Evolutionary conservation across 2,797 vertebrate species (phyloP).

Genomic region (Gallinago solitaria): DNA sequence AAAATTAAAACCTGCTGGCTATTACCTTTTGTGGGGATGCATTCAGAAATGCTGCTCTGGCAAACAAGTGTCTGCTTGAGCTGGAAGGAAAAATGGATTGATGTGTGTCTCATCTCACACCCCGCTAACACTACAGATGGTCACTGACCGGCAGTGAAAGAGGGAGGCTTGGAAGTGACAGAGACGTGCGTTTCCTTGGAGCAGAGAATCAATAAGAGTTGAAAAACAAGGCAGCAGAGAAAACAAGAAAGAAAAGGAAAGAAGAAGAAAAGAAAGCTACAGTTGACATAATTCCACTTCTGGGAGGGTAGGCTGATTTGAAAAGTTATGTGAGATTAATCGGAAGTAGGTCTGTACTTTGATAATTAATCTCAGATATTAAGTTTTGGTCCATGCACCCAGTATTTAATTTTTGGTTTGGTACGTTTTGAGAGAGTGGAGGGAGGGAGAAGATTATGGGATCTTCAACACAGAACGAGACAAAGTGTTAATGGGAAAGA

Average conservation of each 20-base stretch:
- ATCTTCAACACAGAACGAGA: neutral
- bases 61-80: neutral
- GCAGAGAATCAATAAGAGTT: neutral
- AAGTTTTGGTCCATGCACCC: neutral
- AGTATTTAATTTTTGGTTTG: constrained; percentile 17
- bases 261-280: neutral
- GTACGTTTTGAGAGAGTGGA: neutral
- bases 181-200: neutral
- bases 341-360: neutral
- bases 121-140: neutral
- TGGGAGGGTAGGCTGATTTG: neutral
- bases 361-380: constrained; percentile 6
- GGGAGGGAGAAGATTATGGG: neutral
- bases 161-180: neutral
- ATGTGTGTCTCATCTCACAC: neutral
- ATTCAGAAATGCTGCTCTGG: neutral
- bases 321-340: neutral
- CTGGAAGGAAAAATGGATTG: neutral
- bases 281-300: neutral
- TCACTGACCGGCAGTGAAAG: neutral
- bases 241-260: neutral
- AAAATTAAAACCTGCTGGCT: neutral
- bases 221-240: neutral
- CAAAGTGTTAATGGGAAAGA: constrained; percentile 18
- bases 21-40: neutral